A percentile compares a stretch with the other conserved stretches of the same genome.
Evolutionary conservation across 2,888 invertebrate species (phyloP).

Genomic region (Aproaerema taeniolella): DNA sequence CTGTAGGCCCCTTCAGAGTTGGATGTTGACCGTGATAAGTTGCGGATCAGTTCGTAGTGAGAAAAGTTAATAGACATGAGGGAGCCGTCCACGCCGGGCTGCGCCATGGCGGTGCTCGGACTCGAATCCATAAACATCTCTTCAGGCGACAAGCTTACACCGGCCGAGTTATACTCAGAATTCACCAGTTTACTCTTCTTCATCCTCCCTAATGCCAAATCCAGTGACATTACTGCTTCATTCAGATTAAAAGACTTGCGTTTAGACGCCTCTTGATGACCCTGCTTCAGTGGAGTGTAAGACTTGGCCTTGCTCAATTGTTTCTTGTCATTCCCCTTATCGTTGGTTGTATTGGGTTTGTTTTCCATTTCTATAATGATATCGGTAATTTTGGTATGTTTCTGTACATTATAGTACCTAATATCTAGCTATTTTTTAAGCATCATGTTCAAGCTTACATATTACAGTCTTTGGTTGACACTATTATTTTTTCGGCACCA

Average conservation of each 20-base stretch:
- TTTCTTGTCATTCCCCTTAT: constrained; percentile 47
- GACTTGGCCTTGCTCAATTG: constrained; percentile 43
- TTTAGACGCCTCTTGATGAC: constrained; percentile 40
- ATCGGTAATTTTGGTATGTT: too few relatives aligned
- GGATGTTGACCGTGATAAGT: constrained; percentile 54
- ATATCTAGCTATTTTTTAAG: too few relatives aligned
- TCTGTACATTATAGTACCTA: too few relatives aligned
- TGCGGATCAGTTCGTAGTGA: constrained; percentile 60
- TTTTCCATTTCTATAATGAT: constrained; percentile 46
- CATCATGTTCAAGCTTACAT: too few relatives aligned
- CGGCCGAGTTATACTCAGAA: constrained; percentile 25
- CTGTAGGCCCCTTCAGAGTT: constrained; percentile 57
- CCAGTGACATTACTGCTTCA: constrained; percentile 51
- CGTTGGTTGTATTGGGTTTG: constrained; percentile 32
- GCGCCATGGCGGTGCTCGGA: constrained; percentile 27
- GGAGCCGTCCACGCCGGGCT: constrained; percentile 42
- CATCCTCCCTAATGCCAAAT: constrained; percentile 44
- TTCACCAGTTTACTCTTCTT: constrained; percentile 53
- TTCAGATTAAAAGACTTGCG: constrained; percentile 50
- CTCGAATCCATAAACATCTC: constrained; percentile 43
- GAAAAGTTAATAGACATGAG: constrained; percentile 64
- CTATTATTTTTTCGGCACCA: too few relatives aligned
- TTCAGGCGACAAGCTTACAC: constrained; percentile 20
- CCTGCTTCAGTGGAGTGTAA: constrained; percentile 28
- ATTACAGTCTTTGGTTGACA: too few relatives aligned